phyloP scores from a whole-genome alignment of 2,113 vertebrate genomes.

The Natator depressus region DNA sequence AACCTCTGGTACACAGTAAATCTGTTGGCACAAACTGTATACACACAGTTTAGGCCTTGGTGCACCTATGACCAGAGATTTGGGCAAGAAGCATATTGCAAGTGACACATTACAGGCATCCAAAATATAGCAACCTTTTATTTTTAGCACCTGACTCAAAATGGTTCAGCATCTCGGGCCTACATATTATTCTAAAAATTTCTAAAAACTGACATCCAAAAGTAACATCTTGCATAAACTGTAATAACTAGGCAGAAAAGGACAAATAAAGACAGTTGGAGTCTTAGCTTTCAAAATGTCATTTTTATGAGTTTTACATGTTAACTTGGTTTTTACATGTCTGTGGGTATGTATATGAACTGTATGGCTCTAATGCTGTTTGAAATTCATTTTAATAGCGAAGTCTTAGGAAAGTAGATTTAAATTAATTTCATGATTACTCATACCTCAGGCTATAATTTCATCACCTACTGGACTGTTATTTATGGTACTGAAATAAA shows the following conservation, averaged over 20 bases:
- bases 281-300: background rate
- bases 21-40: background rate
- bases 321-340: background rate
- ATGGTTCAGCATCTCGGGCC: background rate
- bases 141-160: background rate
- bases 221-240: background rate
- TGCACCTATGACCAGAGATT: fast-evolving
- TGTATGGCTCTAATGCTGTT: background rate
- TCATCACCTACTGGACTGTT: background rate
- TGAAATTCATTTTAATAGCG: slow-evolving; percentile 18
- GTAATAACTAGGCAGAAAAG: background rate
- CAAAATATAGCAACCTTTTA: background rate
- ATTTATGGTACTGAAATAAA: background rate
- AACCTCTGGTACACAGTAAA: background rate
- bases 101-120: background rate
- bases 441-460: background rate
- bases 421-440: background rate
- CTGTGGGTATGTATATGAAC: background rate
- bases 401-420: background rate
- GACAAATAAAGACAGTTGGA: background rate
- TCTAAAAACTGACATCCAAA: background rate
- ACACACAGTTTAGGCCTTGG: background rate
- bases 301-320: background rate
- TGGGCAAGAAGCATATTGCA: background rate
- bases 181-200: background rate